Evolutionary conservation across 2,888 invertebrate genomes (phyloP), one percentile per base, ranked within the genome.

Genomic region (Incurvaria masculella): DNA sequence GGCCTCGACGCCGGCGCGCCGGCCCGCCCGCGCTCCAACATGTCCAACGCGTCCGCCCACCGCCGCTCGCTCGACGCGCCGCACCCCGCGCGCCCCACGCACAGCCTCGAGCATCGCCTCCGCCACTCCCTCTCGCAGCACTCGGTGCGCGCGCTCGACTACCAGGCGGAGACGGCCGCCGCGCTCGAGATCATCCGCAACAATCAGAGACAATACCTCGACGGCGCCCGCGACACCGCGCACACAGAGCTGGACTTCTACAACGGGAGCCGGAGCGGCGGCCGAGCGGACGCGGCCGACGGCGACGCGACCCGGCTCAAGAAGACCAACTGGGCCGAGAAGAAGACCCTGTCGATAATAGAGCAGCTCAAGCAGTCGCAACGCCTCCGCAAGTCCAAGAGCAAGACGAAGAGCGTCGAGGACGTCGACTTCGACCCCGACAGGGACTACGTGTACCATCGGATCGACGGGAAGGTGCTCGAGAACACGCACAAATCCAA

Each of bases 81-180:
- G 52, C 70, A 69, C 55, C 63, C 76, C 17, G 68, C 80, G 0
- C 70, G 72, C 55, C 75, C 73, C 61, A 71, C 76, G 2, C 78
- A 79, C 60, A 69, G 72, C 55, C 59, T 75, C 16, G 81, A 81
- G 51, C 76, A 73, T 61, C 40, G 51, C 48, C 49, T 52, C 49
- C 67, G 78, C 3, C 76, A 72, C 60, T 69, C 78, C 4, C 65
- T 73, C 23, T 75, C 78, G 6, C 78, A 76, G 58, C 78, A 78
- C 63, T 76, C 76, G 61, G 66, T 76, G 27, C 69, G 61, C 48
- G 64, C 61, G 41, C 64, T 68, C 51, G 83, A 83, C 64, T 84
- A 84, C 64, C 75, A 67, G 61, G 81, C 82, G 2, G 83, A 84
- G 61, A 82, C 82, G 17, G 82, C 82, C 56, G 82, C 82, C 48